A percentile compares a stretch with the other conserved stretches of the same genome.
Conservation (phyloP, 92 coral and sea anemone species). For the Parazoanthus atlanticus region DNA sequence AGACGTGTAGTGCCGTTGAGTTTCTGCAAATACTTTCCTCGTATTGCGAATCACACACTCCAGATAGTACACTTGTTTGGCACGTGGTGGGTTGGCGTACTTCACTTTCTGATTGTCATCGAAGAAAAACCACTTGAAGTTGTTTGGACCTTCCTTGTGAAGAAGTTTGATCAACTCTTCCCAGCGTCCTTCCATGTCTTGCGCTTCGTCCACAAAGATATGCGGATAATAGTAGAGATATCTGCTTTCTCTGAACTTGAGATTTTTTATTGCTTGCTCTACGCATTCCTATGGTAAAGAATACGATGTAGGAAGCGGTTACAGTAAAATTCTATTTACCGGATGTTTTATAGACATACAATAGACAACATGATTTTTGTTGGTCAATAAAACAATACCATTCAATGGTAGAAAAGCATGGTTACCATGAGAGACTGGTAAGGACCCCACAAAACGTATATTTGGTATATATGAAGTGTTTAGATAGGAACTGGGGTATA, state of each 20-base stretch:
- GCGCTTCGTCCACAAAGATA: constrained; percentile 53
- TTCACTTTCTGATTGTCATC: constrained; percentile 42
- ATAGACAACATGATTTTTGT: no score
- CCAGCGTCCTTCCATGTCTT: constrained; percentile 47
- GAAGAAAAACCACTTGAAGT: constrained; percentile 36
- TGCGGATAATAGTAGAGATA: neutral
- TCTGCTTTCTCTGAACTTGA: neutral
- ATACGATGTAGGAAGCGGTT: neutral
- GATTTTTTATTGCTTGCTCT: neutral
- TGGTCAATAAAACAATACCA: no score
- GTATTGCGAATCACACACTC: constrained; percentile 45
- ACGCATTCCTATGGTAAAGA: neutral
- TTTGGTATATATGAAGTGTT: no score
- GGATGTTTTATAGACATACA: no score
- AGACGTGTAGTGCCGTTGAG: constrained; percentile 19
- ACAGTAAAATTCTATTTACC: no score
- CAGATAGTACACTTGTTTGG: constrained; percentile 11
- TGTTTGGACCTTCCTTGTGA: constrained; percentile 30
- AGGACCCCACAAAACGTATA: no score
- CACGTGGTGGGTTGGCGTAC: constrained; percentile 2
- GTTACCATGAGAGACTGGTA: no score
- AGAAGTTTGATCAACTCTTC: constrained; percentile 31
- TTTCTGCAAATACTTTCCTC: constrained; percentile 27
- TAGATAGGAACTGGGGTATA: no score
- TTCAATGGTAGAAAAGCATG: no score